Percentiles rank a stretch among this genome's conserved stretches.
Evolutionary conservation across 64 coral and sea anemone species (phyloP).

Genomic region (Montipora sp.): DNA sequence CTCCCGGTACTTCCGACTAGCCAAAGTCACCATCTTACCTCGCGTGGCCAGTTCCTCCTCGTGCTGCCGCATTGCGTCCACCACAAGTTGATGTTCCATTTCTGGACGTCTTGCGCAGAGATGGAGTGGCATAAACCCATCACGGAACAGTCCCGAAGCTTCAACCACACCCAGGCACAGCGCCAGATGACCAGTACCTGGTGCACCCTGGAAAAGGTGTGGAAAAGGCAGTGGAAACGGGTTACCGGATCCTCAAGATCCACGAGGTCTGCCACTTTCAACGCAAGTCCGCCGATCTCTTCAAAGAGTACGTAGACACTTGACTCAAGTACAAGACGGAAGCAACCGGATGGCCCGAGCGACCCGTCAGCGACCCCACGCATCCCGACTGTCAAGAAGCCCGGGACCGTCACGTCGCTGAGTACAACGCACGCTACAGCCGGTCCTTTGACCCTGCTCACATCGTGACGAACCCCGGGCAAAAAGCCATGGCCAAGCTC

Average conservation of each 20-base stretch:
- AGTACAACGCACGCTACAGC: conserved; percentile 15
- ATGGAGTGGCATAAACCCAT: neutral
- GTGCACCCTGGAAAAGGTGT: conserved; percentile 8
- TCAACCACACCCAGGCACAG: neutral
- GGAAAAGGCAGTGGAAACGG: neutral
- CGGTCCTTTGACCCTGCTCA: neutral
- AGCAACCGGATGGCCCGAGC: neutral
- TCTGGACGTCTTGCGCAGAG: conserved; percentile 39
- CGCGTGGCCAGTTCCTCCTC: conserved; percentile 1
- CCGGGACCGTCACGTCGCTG: neutral
- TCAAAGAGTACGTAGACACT: neutral
- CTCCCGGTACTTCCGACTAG: neutral
- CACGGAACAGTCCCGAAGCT: neutral
- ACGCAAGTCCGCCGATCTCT: neutral
- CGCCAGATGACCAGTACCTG: neutral
- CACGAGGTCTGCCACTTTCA: conserved; percentile 25
- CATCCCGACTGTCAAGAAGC: neutral
- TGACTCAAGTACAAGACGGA: neutral
- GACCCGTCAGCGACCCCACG: neutral
- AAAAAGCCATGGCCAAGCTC: conserved; percentile 32
- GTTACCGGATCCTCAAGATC: neutral
- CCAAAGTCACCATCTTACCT: neutral
- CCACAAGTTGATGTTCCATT: conserved; percentile 34
- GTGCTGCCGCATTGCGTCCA: conserved; percentile 21
- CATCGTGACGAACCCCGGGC: neutral